Conservation (phyloP, 2,888 invertebrate genomes). For the Drosophila quinaria region DNA sequence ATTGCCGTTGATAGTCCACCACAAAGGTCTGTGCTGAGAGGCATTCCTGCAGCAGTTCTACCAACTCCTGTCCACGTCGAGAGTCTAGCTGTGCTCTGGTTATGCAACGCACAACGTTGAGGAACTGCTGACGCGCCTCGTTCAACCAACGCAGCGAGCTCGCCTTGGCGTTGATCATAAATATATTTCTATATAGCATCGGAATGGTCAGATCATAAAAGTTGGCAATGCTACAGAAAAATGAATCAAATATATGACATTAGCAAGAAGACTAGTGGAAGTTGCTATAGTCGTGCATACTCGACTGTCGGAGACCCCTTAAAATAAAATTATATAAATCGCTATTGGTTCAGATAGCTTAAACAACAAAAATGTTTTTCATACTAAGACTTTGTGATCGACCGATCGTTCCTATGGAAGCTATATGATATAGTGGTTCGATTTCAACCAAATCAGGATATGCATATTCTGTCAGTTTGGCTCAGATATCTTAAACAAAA, state of each 20-base stretch:
- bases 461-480: no score
- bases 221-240: constrained; percentile 88
- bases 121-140: constrained; percentile 85
- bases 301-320: no score
- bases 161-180: constrained; percentile 81
- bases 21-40: constrained; percentile 88
- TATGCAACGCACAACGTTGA: constrained; percentile 86
- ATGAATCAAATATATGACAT: not conserved
- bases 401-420: no score
- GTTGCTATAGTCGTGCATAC: no score
- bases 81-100: constrained; percentile 83
- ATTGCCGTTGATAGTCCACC: constrained; percentile 89
- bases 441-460: no score
- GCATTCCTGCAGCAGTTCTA: constrained; percentile 86
- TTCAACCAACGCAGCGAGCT: constrained; percentile 83
- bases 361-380: no score
- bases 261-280: not conserved
- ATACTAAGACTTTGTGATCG: no score
- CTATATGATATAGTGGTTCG: no score
- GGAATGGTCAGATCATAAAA: constrained; percentile 92
- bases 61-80: constrained; percentile 74
- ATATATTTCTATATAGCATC: constrained; percentile 89
- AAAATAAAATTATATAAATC: no score
- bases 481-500: no score
- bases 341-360: no score